Base-by-base conservation (phyloP, 2,888 invertebrate species). In the Melanostoma scalare region DNA sequence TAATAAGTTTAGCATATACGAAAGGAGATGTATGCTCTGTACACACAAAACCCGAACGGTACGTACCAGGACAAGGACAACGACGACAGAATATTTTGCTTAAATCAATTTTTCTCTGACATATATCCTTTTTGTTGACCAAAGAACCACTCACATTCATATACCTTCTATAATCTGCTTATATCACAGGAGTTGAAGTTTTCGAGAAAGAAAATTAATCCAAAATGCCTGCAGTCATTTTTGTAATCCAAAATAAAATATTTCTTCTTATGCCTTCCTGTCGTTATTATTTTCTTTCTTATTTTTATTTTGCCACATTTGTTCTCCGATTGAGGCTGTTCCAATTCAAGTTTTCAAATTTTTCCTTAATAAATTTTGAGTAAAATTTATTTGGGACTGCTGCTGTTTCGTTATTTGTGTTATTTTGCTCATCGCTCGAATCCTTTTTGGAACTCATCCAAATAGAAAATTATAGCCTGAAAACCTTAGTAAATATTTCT, bases 401-500 rank as follows among this genome's bases (percentile, higher is more conserved):
- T 20, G 20, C 20, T 40, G 38, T 42, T 60, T 68, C 38, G 30
- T 38, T 61, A 53, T 53, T 53, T 44, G 60, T 6, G 36, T n/a
- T 31, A 58, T 6, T n/a, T 36, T 50, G n/a, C n/a, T 58, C 31
- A 31, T n/a, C 6, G 9, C 31, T 55, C 33, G 10, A n/a, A 55
- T 63, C 60, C 53, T 44, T 61, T 61, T 81, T 81, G 81, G 71
- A 76, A 76, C 33, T 53, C 33, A 38, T 67, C 81, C 81, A 81
- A 65, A 76, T 42, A 10, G 52, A 56, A 75, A 36, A 65, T 65
- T 63, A 48, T 40, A 52, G 50, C 40, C n/a, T 42, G 35, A 55
- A 72, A 80, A 65, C n/a, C 65, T 52, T 60, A 67, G 60, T 81
- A 72, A 76, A 72, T 71, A 76, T 71, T 72, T 65, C 31, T 46